Conservation (phyloP, 2,797 vertebrate genomes). For the Harpagifer antarcticus region DNA sequence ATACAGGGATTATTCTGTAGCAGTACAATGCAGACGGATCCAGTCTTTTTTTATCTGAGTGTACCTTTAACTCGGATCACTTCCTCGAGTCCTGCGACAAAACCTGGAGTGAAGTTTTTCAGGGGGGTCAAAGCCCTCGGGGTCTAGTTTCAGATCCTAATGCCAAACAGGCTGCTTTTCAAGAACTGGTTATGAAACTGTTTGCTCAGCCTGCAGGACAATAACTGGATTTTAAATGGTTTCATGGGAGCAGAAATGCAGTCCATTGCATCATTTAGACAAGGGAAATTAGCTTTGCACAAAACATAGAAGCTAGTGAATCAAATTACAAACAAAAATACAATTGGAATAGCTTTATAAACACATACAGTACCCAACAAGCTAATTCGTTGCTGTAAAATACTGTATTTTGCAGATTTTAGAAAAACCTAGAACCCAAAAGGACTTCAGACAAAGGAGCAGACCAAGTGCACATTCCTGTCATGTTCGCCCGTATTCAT, state of each 20-base stretch:
- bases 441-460: background rate
- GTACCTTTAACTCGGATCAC: conserved; percentile 19
- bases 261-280: background rate
- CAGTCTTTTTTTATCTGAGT: background rate
- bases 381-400: background rate
- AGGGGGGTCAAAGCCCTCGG: background rate
- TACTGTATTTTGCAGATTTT: background rate
- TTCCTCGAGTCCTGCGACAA: conserved; percentile 19
- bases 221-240: background rate
- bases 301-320: background rate
- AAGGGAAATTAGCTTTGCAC: background rate
- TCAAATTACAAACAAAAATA: background rate
- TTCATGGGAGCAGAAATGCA: background rate
- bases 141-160: conserved; percentile 27
- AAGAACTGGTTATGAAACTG: background rate
- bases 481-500: background rate
- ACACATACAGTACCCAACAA: background rate
- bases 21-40: conserved; percentile 7
- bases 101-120: no score
- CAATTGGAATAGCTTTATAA: background rate
- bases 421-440: background rate
- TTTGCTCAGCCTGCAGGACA: background rate
- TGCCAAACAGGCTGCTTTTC: background rate
- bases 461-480: background rate
- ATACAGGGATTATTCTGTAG: conserved; percentile 25